Evolutionary conservation across 2,797 vertebrate genomes (phyloP).

Genomic region (Pantherophis alleghaniensis): DNA sequence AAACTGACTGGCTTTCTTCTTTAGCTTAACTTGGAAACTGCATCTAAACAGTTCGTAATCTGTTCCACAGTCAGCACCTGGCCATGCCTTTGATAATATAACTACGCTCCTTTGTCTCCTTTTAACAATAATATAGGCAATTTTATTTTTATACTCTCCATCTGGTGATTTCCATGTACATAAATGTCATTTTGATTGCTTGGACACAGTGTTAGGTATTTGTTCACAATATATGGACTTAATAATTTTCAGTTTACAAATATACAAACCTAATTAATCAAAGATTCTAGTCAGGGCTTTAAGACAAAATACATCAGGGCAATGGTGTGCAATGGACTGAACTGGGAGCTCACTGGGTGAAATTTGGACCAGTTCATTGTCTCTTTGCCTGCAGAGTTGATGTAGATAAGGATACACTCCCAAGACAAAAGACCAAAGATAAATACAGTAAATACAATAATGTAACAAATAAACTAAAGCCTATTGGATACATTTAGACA

Average conservation of each 20-base stretch:
- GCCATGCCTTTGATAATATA: background rate
- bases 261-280: background rate
- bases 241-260: background rate
- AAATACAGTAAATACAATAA: background rate
- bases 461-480: background rate
- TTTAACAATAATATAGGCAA: conserved; percentile 4
- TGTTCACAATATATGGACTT: background rate
- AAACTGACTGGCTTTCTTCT: background rate
- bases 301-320: background rate
- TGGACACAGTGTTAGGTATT: background rate
- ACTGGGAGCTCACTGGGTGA: background rate
- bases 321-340: background rate
- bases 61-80: background rate
- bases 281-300: background rate
- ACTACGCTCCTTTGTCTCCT: background rate
- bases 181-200: background rate
- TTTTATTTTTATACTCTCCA: background rate
- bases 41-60: background rate
- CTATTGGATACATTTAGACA: background rate
- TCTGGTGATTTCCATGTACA: background rate
- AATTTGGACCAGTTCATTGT: background rate
- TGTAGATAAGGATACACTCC: background rate
- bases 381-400: background rate
- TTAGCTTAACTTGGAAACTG: background rate
- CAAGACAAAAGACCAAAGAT: background rate